Evolutionary conservation across 53 echinoderm and acorn worm genomes (phyloP).

Genomic region (Crossaster papposus): DNA sequence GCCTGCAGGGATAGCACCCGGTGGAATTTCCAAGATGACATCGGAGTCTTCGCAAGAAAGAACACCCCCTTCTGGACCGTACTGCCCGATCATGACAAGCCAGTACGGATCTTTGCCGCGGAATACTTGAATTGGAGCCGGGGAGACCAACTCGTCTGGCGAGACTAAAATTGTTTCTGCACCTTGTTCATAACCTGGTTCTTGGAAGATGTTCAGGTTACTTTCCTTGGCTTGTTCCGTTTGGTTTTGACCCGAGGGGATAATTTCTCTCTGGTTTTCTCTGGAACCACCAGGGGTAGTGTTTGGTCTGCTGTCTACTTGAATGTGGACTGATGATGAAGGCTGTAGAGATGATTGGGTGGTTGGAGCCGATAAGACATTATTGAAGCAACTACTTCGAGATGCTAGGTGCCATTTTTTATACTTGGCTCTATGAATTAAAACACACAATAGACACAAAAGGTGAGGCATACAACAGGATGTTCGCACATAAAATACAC

Average conservation of each 20-base stretch:
- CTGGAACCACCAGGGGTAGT: neutral
- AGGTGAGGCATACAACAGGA: neutral
- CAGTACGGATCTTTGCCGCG: slow-evolving; percentile 59
- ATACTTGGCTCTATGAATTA: neutral
- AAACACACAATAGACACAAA: neutral
- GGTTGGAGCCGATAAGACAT: neutral
- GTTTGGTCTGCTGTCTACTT: neutral
- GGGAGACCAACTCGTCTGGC: neutral
- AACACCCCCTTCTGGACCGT: slow-evolving; percentile 67
- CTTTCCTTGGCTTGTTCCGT: slow-evolving; percentile 17
- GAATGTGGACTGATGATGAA: neutral
- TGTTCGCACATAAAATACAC: neutral
- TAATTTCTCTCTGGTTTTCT: neutral
- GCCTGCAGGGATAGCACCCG: slow-evolving; percentile 71
- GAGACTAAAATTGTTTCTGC: neutral
- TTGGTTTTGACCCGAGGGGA: neutral
- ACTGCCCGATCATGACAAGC: slow-evolving; percentile 64
- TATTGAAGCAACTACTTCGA: neutral
- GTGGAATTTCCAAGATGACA: slow-evolving; percentile 68
- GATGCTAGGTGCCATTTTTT: neutral
- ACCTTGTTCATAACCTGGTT: neutral
- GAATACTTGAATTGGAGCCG: neutral
- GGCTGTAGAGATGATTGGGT: neutral
- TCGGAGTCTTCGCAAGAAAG: slow-evolving; percentile 65
- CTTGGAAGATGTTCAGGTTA: slow-evolving; percentile 25